Evolutionary conservation across 2,797 vertebrate species (phyloP).

Genomic region (Enteromius unitaeniatus): DNA sequence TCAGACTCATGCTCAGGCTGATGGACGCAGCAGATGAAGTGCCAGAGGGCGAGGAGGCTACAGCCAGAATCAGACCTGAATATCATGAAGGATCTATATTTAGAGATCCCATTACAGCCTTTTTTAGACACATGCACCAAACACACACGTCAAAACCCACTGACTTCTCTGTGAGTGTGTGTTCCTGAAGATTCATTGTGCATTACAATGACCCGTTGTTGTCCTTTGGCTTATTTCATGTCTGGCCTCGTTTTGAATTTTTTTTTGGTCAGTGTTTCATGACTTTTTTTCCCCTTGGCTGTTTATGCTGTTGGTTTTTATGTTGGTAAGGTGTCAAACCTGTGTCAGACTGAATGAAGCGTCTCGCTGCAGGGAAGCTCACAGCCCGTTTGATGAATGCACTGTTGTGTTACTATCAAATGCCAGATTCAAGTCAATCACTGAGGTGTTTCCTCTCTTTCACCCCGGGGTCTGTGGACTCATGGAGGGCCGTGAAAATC

Average conservation of each 20-base stretch:
- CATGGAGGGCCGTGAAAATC: background rate
- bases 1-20: constrained; percentile 23
- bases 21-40: constrained; percentile 48
- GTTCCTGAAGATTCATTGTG: background rate
- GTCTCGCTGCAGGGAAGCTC: constrained; percentile 19
- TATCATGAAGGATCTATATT: constrained; percentile 52
- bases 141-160: constrained; percentile 16
- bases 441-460: constrained; percentile 27
- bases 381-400: constrained; percentile 31
- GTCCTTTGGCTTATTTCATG: constrained; percentile 19
- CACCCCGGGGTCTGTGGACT: background rate
- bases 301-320: constrained; percentile 29
- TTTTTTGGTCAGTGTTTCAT: constrained; percentile 6
- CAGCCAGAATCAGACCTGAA: constrained; percentile 48
- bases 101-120: constrained; percentile 28
- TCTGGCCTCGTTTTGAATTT: background rate
- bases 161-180: background rate
- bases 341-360: constrained; percentile 30
- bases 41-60: constrained; percentile 41
- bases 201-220: constrained; percentile 21
- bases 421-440: constrained; percentile 27
- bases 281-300: constrained; percentile 20
- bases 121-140: constrained; percentile 30
- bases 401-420: constrained; percentile 35
- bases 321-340: constrained; percentile 38